Evolutionary conservation across 2,113 vertebrate species (phyloP).

Genomic region (Callipepla squamata): DNA sequence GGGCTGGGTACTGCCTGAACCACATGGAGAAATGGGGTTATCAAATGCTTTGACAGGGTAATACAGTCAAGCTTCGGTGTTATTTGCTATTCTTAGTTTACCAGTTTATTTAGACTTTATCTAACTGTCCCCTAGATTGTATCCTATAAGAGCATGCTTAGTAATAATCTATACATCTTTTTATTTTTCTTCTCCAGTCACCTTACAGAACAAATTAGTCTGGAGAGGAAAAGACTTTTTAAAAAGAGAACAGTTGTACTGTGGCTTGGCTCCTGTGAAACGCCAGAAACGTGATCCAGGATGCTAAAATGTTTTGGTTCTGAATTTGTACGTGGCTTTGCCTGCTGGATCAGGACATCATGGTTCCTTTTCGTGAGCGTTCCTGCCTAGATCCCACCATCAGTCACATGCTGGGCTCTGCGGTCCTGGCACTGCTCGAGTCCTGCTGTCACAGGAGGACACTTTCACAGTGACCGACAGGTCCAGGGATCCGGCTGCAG

Average conservation of each 20-base stretch:
- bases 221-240: neutral
- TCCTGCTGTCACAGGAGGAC: neutral
- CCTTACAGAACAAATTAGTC: neutral
- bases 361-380: neutral
- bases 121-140: neutral
- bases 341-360: neutral
- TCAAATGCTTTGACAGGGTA: neutral
- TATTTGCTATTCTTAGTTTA: neutral
- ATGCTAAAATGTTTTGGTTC: neutral
- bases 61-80: neutral
- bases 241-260: neutral
- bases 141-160: neutral
- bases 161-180: neutral
- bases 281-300: neutral
- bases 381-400: slow-evolving; percentile 20
- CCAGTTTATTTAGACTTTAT: neutral
- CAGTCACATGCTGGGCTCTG: slow-evolving; percentile 21
- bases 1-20: neutral
- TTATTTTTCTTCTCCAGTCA: accelerated
- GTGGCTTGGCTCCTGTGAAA: neutral
- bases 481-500: neutral
- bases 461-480: neutral
- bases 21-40: accelerated
- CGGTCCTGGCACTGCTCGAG: neutral
- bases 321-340: neutral